Evolutionary conservation across 2,113 vertebrate species (phyloP), one percentile per base, ranked within the genome.

Genomic region (Paraplagusia blochii): DNA sequence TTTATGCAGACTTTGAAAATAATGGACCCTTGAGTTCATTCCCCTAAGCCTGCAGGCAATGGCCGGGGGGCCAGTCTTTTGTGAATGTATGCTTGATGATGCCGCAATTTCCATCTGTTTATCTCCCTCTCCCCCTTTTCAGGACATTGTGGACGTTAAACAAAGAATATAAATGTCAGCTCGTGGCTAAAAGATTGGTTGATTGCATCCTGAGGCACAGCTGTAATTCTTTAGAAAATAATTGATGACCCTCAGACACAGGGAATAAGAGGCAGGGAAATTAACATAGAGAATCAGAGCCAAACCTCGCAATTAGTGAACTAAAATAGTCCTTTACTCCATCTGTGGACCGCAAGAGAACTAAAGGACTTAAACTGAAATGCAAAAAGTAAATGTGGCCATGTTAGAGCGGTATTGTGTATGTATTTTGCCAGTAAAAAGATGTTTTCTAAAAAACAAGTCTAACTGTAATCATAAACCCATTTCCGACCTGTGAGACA

Each of bases 121-220:
- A 63, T 80, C 47, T 36, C 39, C 51, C 34, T 29, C 46, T 33
- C 58, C 22, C 48, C 15, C 44, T 66, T 42, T 69, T 42, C 58
- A 47, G 36, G 42, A 77, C 50, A 69, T 33, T 44, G n/a, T 19
- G 68, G 55, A 69, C 66, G 56, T 52, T 74, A 74, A 58, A 74
- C 55, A 73, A 69, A 71, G 35, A 75, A 63, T 71, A 73, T 50
- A 73, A 78, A 79, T 75, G 63, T 72, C 79, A 80, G 48, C 42
- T 58, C 9, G 58, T 66, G 66, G 69, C 69, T 74, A 74, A 74
- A 74, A 76, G 51, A 76, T 78, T 67, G 71, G 16, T 48, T 74
- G 76, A 83, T 72, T 81, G 52, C 60, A 66, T 71, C 67, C 65
- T 40, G 29, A 36, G 66, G 59, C 43, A 61, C 58, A 67, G 53